Conservation (phyloP, 2,113 vertebrate genomes). For the Dasyornis broadbenti region DNA sequence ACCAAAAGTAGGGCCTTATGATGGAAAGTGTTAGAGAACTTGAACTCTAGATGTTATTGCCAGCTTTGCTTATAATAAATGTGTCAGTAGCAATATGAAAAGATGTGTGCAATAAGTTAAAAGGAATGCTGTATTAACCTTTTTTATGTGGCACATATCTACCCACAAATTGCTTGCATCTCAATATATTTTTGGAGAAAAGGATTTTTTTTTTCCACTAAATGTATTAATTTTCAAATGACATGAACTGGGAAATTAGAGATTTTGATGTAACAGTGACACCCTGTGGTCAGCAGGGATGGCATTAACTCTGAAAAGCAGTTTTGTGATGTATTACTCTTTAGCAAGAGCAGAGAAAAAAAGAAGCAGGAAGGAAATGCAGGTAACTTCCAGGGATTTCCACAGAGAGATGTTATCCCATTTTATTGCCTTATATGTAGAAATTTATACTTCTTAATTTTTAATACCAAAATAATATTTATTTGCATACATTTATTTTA, state of each 20-base stretch:
- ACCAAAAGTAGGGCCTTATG: conserved; percentile 23
- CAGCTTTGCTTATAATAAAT: conserved; percentile 48
- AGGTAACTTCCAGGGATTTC: neutral
- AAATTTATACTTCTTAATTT: neutral
- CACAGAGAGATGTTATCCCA: neutral
- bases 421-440: neutral
- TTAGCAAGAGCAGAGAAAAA: neutral
- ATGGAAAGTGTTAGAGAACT: conserved; percentile 15
- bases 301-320: neutral
- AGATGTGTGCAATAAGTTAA: neutral
- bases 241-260: neutral
- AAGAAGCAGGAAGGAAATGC: neutral
- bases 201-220: neutral
- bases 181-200: neutral
- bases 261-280: conserved; percentile 61
- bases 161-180: conserved; percentile 4
- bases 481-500: neutral
- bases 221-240: neutral
- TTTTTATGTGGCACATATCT: neutral
- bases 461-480: neutral
- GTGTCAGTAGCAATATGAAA: conserved; percentile 43
- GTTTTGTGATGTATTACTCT: neutral
- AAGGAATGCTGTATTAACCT: neutral
- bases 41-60: conserved; percentile 44
- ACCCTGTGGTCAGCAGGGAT: conserved; percentile 61